Evolutionary conservation across 1,140 invertebrate genomes (phyloP).

Genomic region (Lepidurus arcticus): DNA sequence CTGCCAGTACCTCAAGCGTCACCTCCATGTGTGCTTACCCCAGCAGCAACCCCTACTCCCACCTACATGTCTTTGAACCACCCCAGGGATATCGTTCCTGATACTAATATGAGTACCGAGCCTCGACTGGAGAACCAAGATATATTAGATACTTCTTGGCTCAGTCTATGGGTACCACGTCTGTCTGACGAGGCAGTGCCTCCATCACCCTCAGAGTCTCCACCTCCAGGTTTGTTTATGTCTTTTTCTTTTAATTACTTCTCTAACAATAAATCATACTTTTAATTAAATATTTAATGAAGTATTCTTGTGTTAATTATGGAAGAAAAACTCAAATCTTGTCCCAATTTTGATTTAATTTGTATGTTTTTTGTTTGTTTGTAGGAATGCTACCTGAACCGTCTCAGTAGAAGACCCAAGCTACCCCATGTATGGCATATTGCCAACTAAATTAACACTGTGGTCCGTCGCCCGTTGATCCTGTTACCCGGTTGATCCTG

Average conservation of each 20-base stretch:
- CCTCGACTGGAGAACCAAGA: background rate
- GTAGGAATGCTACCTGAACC: background rate
- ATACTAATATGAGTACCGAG: background rate
- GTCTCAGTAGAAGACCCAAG: slow-evolving; percentile 3
- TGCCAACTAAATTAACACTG: slow-evolving; percentile 10
- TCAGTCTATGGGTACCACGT: slow-evolving; percentile 10
- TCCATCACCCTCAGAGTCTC: background rate
- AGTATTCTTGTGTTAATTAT: too few relatives aligned
- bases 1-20: slow-evolving; percentile 20
- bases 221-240: background rate
- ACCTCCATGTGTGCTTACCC: slow-evolving; percentile 2
- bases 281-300: too few relatives aligned
- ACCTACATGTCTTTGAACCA: background rate
- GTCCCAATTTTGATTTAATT: background rate
- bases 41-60: background rate
- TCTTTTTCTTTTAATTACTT: background rate
- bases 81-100: background rate
- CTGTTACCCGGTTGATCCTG: slow-evolving; percentile 1
- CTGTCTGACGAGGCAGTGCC: background rate
- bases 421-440: slow-evolving; percentile 8
- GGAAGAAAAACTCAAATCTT: too few relatives aligned
- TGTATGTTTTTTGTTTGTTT: background rate
- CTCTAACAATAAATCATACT: background rate
- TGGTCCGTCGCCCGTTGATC: background rate
- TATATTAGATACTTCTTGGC: slow-evolving; percentile 5